A percentile compares a stretch with the other conserved stretches of the same genome.
phyloP scores from a whole-genome alignment of 2,888 invertebrate genomes.

The Drosophila suboccidentalis region DNA sequence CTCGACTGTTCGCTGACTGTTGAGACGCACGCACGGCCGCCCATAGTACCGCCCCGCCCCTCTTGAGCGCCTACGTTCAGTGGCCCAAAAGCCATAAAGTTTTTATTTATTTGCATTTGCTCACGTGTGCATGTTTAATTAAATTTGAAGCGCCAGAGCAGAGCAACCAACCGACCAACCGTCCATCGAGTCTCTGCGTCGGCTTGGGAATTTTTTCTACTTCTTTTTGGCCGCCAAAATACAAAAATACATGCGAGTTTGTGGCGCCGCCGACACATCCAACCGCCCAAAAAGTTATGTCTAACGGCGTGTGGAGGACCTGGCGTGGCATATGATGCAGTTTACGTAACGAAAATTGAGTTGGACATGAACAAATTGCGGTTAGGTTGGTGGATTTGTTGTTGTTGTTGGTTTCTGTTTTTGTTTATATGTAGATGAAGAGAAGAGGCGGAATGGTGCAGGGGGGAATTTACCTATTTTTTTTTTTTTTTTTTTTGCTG shows the following conservation, averaged over 20 bases:
- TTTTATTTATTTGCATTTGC: conserved; percentile 82
- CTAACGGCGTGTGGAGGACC: conserved; percentile 52
- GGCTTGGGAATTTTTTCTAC: conserved; percentile 53
- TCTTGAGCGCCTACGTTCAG: conserved; percentile 5
- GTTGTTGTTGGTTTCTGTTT: conserved; percentile 31
- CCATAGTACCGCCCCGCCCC: conserved; percentile 12
- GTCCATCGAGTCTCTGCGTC: conserved; percentile 31
- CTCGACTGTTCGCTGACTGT: conserved; percentile 51
- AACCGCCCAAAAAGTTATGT: conserved; percentile 69
- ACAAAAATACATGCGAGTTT: conserved; percentile 55
- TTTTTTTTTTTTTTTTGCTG: conserved; percentile 26
- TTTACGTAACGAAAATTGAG: conserved; percentile 81
- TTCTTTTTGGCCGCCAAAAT: conserved; percentile 46
- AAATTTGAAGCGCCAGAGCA: conserved; percentile 78
- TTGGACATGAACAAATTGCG: conserved; percentile 80
- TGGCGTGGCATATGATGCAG: conserved; percentile 74
- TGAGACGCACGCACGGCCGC: conserved; percentile 73
- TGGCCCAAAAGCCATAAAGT: conserved; percentile 74
- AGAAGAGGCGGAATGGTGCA: background rate
- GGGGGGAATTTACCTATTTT: conserved; percentile 13
- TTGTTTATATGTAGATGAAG: conserved; percentile 26
- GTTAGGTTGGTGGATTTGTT: conserved; percentile 62
- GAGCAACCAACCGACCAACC: conserved; percentile 46
- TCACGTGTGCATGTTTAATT: conserved; percentile 83
- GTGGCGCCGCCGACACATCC: conserved; percentile 47